Evolutionary conservation across 2,113 vertebrate genomes (phyloP).

Genomic region (Carlito syrichta): DNA sequence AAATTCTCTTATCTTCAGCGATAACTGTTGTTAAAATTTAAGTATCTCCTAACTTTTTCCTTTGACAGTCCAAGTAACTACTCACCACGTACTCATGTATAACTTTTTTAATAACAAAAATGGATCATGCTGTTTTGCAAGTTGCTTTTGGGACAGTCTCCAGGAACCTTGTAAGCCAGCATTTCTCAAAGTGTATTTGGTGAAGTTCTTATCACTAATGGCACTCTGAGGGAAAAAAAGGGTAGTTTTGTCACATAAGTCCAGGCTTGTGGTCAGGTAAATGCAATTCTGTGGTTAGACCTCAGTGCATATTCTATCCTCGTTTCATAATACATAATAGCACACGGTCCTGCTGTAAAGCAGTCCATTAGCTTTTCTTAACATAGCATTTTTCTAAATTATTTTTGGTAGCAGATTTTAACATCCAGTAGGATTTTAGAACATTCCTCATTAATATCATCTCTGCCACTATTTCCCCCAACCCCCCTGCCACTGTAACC

Average conservation of each 20-base stretch:
- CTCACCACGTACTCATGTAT: neutral
- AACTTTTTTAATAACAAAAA: conserved; percentile 36
- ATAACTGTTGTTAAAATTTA: neutral
- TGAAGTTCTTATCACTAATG: conserved; percentile 34
- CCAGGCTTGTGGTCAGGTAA: neutral
- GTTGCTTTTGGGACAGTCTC: conserved; percentile 40
- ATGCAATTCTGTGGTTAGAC: conserved; percentile 1
- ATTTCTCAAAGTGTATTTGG: conserved; percentile 42
- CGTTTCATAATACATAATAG: neutral
- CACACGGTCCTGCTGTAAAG: conserved; percentile 15
- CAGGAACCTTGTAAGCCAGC: conserved; percentile 33
- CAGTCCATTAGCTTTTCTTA: conserved; percentile 13
- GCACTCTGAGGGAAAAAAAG: conserved; percentile 3
- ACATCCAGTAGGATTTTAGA: neutral
- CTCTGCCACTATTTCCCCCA: neutral
- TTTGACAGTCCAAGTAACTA: neutral
- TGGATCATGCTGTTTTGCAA: conserved; percentile 10
- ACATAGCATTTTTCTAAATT: conserved; percentile 1
- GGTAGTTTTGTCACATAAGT: neutral
- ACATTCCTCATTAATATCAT: neutral
- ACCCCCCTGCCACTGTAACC: neutral
- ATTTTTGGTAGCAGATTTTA: conserved; percentile 10
- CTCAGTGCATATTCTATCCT: neutral
- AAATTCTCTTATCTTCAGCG: neutral
- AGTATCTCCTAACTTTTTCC: neutral